phyloP scores from a whole-genome alignment of 2,797 vertebrate species.

The Crocodylus rhombifer region DNA sequence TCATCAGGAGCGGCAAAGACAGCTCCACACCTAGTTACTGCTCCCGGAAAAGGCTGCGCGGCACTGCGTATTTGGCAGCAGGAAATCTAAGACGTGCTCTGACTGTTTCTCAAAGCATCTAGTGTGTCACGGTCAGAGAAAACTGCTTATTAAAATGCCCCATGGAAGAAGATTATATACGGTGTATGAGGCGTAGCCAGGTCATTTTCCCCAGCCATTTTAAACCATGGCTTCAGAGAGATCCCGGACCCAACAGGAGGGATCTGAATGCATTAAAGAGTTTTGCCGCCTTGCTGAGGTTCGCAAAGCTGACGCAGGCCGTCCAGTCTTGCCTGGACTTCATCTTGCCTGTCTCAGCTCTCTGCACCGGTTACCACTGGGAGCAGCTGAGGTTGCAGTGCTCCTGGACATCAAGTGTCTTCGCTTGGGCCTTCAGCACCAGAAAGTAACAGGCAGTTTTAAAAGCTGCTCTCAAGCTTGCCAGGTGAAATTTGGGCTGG shows the following conservation, averaged over 20 bases:
- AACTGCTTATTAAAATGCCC: not conserved
- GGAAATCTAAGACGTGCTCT: not conserved
- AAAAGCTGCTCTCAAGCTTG: not conserved
- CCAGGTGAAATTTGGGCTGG: not conserved
- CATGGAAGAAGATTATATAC: not conserved
- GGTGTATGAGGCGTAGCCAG: not conserved
- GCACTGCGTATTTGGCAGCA: not conserved
- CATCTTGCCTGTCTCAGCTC: not conserved
- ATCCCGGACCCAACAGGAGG: not conserved
- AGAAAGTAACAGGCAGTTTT: not conserved
- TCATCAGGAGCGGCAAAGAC: accelerated
- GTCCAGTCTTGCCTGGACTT: not conserved
- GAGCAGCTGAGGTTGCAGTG: not conserved
- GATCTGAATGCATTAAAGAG: not conserved
- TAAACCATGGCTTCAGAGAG: not conserved
- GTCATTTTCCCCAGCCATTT: not conserved
- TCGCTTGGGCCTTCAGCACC: not conserved
- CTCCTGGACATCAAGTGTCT: not conserved
- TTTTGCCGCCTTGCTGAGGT: not conserved
- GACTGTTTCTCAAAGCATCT: not conserved
- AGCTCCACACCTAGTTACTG: not conserved
- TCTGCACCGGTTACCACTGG: too few species aligned
- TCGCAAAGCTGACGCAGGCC: not conserved
- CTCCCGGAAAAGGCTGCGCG: not conserved
- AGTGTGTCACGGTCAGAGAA: not conserved